Conservation (phyloP, 1,140 invertebrate genomes). For the Chionoecetes opilio region DNA sequence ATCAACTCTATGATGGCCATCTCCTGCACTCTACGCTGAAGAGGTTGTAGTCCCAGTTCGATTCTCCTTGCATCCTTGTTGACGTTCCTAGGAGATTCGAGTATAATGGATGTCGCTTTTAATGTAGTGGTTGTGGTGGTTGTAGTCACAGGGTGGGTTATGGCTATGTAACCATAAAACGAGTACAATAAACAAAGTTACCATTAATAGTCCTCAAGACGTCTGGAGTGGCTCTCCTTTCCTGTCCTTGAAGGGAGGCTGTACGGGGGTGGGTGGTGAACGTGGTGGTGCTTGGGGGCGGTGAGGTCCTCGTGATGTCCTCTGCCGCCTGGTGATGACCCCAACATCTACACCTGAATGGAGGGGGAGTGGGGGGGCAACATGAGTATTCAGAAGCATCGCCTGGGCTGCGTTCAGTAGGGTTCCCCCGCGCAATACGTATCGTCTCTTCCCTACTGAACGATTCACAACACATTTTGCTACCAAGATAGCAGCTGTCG, state of each 20-base stretch:
- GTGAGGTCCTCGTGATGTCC: background rate
- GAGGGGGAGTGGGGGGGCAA: background rate
- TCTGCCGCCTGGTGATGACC: conserved; percentile 39
- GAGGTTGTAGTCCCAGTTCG: too few species aligned
- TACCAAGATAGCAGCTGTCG: too few species aligned
- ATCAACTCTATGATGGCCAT: too few species aligned
- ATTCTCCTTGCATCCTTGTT: too few species aligned
- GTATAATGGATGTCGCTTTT: too few species aligned
- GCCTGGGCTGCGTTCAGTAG: too few species aligned
- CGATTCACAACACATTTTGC: too few species aligned
- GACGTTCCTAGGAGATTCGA: too few species aligned
- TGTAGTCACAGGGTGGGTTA: background rate
- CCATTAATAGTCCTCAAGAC: conserved; percentile 73
- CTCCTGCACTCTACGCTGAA: too few species aligned
- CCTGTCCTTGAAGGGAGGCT: conserved; percentile 45
- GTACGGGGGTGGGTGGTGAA: conserved; percentile 47
- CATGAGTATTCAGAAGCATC: background rate
- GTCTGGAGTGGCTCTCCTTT: conserved; percentile 67
- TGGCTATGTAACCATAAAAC: too few species aligned
- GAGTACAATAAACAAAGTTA: background rate
- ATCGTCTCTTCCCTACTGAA: too few species aligned
- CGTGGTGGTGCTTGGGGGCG: conserved; percentile 39
- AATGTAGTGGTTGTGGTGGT: background rate
- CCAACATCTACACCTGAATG: background rate
- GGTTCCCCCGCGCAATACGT: too few species aligned